Evolutionary conservation across 2,113 vertebrate species (phyloP).

Genomic region (Mohoua ochrocephala): DNA sequence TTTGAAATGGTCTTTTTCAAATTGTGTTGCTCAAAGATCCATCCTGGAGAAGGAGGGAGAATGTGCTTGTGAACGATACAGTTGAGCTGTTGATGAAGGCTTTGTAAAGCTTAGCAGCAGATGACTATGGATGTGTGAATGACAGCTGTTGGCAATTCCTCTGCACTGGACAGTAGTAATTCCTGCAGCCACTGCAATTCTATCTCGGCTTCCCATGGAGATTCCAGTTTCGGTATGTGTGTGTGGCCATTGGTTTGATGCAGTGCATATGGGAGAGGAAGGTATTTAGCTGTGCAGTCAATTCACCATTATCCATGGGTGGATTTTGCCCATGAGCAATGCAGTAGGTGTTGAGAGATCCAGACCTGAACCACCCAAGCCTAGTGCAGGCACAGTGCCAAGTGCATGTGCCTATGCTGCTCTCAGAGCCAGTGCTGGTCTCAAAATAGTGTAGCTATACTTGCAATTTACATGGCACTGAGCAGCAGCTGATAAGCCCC

Average conservation of each 20-base stretch:
- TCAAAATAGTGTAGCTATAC: background rate
- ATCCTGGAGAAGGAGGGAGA: background rate
- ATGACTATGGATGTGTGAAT: background rate
- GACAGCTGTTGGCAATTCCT: background rate
- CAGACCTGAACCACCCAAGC: background rate
- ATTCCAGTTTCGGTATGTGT: background rate
- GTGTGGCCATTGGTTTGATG: background rate
- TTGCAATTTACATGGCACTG: rapidly evolving
- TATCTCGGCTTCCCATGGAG: background rate
- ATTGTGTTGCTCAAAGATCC: background rate
- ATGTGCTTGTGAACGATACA: background rate
- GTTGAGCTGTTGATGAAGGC: background rate
- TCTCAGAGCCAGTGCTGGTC: background rate
- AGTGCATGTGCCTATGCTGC: background rate
- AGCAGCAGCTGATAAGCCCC: background rate
- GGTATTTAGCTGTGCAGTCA: background rate
- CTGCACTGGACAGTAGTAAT: background rate
- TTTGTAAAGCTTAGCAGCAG: background rate
- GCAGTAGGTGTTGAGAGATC: background rate
- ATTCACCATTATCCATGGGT: background rate
- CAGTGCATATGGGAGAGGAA: background rate
- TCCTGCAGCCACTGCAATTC: background rate
- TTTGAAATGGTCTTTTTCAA: background rate
- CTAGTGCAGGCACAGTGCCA: background rate
- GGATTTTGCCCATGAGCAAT: background rate